A percentile compares a stretch with the other conserved stretches of the same genome.
Conservation (phyloP, 2,113 vertebrate species). For the Thymallus thymallus region DNA sequence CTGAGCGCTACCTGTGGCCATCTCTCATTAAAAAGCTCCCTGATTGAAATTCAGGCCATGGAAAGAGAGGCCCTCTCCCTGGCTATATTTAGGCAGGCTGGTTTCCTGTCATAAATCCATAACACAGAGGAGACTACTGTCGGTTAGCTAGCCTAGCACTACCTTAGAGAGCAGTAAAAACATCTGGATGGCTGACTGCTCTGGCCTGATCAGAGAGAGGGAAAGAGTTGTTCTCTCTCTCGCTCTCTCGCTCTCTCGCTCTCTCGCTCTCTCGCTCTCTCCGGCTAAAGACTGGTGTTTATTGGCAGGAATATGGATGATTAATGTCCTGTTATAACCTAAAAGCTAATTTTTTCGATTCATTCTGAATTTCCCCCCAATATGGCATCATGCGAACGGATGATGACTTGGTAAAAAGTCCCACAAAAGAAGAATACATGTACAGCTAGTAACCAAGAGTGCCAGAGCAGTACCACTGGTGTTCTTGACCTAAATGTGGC, state of each 20-base stretch:
- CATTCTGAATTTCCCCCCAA: not conserved
- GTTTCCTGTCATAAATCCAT: conserved; percentile 60
- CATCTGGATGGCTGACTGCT: conserved; percentile 38
- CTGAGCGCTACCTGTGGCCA: conserved; percentile 4
- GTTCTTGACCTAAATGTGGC: not conserved
- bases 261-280: not conserved
- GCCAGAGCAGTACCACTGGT: not conserved
- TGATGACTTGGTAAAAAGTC: not conserved
- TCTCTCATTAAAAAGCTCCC: conserved; percentile 26
- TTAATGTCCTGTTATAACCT: not conserved
- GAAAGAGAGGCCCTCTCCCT: conserved; percentile 39
- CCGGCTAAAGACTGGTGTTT: conserved; percentile 20
- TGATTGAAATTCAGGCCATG: conserved; percentile 50
- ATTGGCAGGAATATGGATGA: conserved; percentile 31
- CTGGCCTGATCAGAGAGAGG: conserved; percentile 17
- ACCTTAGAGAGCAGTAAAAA: conserved; percentile 52
- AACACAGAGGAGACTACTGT: conserved; percentile 58
- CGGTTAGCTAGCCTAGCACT: conserved; percentile 38
- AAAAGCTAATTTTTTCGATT: not conserved
- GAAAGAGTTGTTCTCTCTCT: conserved; percentile 19
- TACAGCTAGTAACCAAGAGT: not conserved
- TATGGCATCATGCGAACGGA: not conserved
- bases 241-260: not conserved
- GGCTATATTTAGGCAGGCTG: conserved; percentile 54
- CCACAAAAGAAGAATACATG: too few relatives aligned